Conservation (phyloP, 2,797 vertebrate genomes). For the Dryobates pubescens region DNA sequence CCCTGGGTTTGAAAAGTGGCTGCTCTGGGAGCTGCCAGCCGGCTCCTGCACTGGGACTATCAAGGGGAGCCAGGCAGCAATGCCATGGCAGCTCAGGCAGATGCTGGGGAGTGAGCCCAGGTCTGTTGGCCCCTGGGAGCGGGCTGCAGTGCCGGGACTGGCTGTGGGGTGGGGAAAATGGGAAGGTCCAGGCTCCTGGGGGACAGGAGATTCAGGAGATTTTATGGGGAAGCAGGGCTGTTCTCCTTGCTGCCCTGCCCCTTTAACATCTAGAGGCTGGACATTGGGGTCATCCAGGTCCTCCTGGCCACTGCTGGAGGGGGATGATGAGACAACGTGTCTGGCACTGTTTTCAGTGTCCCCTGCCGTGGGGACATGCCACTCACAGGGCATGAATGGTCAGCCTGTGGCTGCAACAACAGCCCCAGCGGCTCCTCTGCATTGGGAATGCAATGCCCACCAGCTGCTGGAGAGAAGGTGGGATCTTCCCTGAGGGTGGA, state of each 20-base stretch:
- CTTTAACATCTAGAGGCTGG: background rate
- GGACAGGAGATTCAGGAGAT: background rate
- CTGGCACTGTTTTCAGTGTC: background rate
- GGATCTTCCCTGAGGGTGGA: background rate
- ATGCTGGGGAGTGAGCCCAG: fast-evolving
- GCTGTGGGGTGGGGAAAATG: background rate
- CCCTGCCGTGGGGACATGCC: background rate
- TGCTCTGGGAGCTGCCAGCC: background rate
- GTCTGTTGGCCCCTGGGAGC: background rate
- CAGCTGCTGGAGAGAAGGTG: background rate
- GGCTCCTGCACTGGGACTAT: background rate
- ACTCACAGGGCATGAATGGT: fast-evolving
- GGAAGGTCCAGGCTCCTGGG: background rate
- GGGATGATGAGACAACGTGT: background rate
- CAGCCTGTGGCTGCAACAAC: background rate
- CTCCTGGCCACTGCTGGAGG: fast-evolving
- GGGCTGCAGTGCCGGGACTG: background rate
- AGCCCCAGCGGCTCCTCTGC: background rate
- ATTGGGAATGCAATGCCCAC: background rate
- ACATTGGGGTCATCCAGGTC: fast-evolving
- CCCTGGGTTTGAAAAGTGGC: fast-evolving
- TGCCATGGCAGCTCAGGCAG: fast-evolving
- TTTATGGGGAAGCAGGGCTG: fast-evolving
- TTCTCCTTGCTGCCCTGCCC: background rate
- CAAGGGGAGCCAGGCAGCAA: fast-evolving